Percentiles rank a stretch among this genome's conserved stretches.
These are phyloP conservation scores for Eolophus roseicapilla DNA, from an alignment of 2,113 vertebrate species.

Conservation along the genomic window DNA sequence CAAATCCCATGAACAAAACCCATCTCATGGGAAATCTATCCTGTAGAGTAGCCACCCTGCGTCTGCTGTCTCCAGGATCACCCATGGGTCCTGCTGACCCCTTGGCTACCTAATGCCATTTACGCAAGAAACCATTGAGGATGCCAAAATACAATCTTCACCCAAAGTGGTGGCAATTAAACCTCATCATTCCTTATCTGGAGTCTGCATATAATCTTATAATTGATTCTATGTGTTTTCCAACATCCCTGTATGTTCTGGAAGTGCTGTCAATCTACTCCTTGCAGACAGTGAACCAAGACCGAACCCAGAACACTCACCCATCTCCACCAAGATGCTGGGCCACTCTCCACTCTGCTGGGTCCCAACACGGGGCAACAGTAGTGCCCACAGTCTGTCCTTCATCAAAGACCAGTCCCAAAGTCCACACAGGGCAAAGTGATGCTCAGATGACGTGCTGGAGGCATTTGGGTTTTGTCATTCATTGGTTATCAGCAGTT, in stretches of 20 bases:
- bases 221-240: background rate
- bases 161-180: background rate
- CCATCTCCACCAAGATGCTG: background rate
- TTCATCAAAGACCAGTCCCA: background rate
- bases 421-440: fast-evolving
- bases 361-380: fast-evolving
- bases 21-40: background rate
- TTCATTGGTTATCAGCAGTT: background rate
- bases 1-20: background rate
- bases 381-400: background rate
- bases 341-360: background rate
- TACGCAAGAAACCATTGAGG: background rate
- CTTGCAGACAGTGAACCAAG: background rate
- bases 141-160: background rate
- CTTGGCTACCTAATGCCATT: background rate
- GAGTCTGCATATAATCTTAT: background rate
- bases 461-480: background rate
- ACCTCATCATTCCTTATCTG: background rate
- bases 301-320: background rate
- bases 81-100: background rate
- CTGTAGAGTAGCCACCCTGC: background rate
- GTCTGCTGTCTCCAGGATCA: background rate
- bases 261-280: background rate
- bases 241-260: background rate
- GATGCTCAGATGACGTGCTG: background rate